These are phyloP conservation scores for Sphinx pinastri DNA, from an alignment of 2,888 invertebrate genomes.

Conservation along the genomic window DNA sequence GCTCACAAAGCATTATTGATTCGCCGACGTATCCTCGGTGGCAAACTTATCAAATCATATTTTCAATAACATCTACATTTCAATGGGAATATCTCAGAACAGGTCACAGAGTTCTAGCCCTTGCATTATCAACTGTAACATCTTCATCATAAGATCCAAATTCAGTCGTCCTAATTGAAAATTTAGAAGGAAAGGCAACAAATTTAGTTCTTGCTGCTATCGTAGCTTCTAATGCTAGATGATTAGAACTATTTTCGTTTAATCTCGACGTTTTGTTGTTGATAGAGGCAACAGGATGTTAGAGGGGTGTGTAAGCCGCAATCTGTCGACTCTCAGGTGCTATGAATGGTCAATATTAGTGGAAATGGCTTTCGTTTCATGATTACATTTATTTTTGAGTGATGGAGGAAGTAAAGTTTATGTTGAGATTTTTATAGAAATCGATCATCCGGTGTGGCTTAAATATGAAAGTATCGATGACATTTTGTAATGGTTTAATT, in stretches of 20 bases:
- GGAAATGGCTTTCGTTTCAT: conserved; percentile 54
- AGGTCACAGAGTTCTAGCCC: conserved; percentile 2
- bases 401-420: background rate
- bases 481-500: too few species aligned
- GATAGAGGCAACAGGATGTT: conserved; percentile 54
- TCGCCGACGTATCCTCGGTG: conserved; percentile 10
- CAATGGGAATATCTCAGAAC: conserved; percentile 41
- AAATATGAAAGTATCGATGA: background rate
- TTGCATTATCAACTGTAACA: background rate
- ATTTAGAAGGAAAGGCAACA: conserved; percentile 19
- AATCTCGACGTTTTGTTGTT: conserved; percentile 28
- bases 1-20: conserved; percentile 17
- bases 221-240: conserved; percentile 33
- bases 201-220: background rate
- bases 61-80: conserved; percentile 62
- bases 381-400: conserved; percentile 12
- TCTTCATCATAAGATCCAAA: conserved; percentile 13
- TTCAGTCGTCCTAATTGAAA: background rate
- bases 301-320: conserved; percentile 71
- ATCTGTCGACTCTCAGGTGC: conserved; percentile 78
- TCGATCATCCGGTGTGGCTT: background rate
- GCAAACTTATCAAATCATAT: conserved; percentile 50
- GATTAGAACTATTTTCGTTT: conserved; percentile 31
- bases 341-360: conserved; percentile 48
- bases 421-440: conserved; percentile 1